Evolutionary conservation across 2,797 vertebrate genomes (phyloP).

Genomic region (Alauda arvensis): DNA sequence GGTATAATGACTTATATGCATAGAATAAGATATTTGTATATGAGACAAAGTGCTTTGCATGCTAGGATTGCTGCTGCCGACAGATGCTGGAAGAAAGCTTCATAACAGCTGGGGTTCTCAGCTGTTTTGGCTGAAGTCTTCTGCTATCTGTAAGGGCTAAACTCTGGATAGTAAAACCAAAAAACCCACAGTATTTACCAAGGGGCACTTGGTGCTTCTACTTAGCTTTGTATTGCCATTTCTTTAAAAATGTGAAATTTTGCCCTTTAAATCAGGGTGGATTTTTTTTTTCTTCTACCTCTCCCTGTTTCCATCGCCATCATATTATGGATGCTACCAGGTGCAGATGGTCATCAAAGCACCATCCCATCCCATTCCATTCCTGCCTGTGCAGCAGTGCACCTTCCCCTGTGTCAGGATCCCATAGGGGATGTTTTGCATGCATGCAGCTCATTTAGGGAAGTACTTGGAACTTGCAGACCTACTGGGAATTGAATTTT

Average conservation of each 20-base stretch:
- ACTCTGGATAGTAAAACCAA: neutral
- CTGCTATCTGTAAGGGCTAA: neutral
- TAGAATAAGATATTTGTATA: neutral
- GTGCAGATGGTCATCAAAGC: neutral
- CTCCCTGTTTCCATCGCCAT: neutral
- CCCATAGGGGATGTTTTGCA: neutral
- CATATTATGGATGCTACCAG: neutral
- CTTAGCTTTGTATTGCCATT: neutral
- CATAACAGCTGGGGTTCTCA: neutral
- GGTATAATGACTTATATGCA: neutral
- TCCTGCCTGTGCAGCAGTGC: neutral
- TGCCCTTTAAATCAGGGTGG: neutral
- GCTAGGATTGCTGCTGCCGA: neutral
- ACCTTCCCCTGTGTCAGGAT: neutral
- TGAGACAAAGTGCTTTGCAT: neutral
- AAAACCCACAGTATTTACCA: neutral
- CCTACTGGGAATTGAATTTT: neutral
- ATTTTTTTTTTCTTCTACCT: neutral
- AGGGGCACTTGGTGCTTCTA: neutral
- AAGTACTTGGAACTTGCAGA: neutral
- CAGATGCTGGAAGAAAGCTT: neutral
- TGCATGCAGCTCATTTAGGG: neutral
- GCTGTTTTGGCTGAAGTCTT: neutral
- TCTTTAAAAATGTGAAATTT: neutral
- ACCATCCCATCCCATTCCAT: neutral